Evolutionary conservation across 1,140 invertebrate species (phyloP).

Genomic region (Hermetia illucens): DNA sequence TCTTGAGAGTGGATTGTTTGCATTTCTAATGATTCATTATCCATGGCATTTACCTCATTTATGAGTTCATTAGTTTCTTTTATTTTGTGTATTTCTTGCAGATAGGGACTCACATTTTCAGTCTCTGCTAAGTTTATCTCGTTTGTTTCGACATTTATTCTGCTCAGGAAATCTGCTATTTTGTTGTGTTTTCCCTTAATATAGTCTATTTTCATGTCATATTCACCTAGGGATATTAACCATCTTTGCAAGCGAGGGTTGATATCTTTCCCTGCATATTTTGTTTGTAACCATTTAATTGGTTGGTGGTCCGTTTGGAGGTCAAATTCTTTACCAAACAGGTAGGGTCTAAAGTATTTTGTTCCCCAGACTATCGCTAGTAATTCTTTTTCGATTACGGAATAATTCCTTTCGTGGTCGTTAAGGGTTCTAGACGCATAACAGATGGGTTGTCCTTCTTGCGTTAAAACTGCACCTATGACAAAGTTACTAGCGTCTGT

Average conservation of each 20-base stretch:
- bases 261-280: background rate
- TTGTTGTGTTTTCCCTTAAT: conserved; percentile 9
- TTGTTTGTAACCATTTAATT: conserved; percentile 7
- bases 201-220: conserved; percentile 8
- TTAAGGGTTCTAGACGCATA: conserved; percentile 2
- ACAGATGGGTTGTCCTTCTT: conserved; percentile 4
- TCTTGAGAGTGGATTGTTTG: too few species aligned
- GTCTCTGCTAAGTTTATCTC: conserved; percentile 5
- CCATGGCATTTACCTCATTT: too few species aligned
- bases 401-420: conserved; percentile 6
- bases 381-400: conserved; percentile 6
- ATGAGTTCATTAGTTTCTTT: too few species aligned
- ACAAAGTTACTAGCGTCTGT: conserved; percentile 8
- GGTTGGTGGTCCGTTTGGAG: conserved; percentile 4
- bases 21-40: too few species aligned
- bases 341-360: conserved; percentile 7
- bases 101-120: too few species aligned
- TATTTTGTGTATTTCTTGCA: too few species aligned
- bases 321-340: conserved; percentile 6
- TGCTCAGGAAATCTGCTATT: conserved; percentile 7
- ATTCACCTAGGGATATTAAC: conserved; percentile 7
- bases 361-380: conserved; percentile 5
- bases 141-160: background rate
- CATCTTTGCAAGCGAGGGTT: conserved; percentile 4
- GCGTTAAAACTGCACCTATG: conserved; percentile 6